Conservation (phyloP, 2,888 invertebrate genomes). For the Diaprepes abbreviatus region DNA sequence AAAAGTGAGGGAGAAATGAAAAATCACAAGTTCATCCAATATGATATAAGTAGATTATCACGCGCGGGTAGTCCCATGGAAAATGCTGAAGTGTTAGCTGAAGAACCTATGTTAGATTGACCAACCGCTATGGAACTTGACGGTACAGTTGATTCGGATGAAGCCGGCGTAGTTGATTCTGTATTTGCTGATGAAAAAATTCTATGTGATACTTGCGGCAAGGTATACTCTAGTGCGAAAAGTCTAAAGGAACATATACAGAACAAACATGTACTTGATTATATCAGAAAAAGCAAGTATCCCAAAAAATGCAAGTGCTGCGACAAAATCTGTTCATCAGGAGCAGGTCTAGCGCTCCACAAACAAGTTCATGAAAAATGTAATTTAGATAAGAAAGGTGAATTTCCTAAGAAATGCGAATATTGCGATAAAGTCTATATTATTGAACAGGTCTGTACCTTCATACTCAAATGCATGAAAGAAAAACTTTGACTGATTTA, state of each 20-base stretch:
- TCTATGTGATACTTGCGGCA: slow-evolving; percentile 71
- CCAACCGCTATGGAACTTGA: background rate
- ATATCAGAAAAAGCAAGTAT: slow-evolving; percentile 54
- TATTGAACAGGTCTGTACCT: slow-evolving; percentile 59
- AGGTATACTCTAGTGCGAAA: slow-evolving; percentile 63
- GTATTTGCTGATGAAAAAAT: background rate
- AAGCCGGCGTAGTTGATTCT: slow-evolving; percentile 39
- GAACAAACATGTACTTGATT: slow-evolving; percentile 57
- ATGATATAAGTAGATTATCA: slow-evolving; percentile 3
- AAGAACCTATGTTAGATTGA: background rate
- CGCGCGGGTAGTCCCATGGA: slow-evolving; percentile 1
- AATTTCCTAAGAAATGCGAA: slow-evolving; percentile 61
- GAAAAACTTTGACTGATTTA: slow-evolving; percentile 46
- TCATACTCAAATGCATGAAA: slow-evolving; percentile 63
- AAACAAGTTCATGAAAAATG: slow-evolving; percentile 61
- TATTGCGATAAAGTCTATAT: slow-evolving; percentile 60
- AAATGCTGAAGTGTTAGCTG: background rate
- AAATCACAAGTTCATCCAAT: slow-evolving; percentile 60
- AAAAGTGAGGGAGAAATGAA: slow-evolving; percentile 66
- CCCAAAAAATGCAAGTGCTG: slow-evolving; percentile 62
- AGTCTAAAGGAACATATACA: slow-evolving; percentile 62
- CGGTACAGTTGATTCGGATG: background rate
- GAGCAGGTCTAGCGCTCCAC: slow-evolving; percentile 60
- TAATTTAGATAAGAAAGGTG: slow-evolving; percentile 43
- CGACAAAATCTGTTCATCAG: slow-evolving; percentile 59